These are phyloP conservation scores for Ooceraea biroi DNA, from an alignment of 1,140 invertebrate species.

Conservation along the genomic window DNA sequence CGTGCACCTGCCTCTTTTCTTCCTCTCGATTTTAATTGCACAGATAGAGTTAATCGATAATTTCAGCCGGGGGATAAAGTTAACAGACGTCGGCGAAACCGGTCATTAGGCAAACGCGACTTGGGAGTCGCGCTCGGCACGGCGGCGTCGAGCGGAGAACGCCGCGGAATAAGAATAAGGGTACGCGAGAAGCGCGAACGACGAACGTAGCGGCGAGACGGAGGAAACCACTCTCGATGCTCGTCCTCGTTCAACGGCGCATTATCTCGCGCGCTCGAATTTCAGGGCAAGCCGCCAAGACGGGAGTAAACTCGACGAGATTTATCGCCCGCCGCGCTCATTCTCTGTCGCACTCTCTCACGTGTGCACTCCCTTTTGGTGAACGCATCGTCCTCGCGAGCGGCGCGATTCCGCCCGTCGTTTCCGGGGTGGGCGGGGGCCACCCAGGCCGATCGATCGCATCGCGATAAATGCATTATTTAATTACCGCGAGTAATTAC, in stretches of 20 bases:
- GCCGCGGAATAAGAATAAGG: slow-evolving; percentile 45
- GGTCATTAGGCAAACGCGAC: slow-evolving; percentile 56
- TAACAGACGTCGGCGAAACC: slow-evolving; percentile 57
- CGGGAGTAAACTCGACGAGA: slow-evolving; percentile 68
- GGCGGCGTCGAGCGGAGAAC: slow-evolving; percentile 21
- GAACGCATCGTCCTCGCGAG: slow-evolving; percentile 47
- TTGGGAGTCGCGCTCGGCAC: slow-evolving; percentile 31
- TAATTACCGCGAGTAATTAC: slow-evolving; percentile 83
- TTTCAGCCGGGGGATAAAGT: slow-evolving; percentile 40
- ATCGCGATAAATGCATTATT: slow-evolving; percentile 82
- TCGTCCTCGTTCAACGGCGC: slow-evolving; percentile 43
- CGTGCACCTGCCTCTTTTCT: slow-evolving; percentile 1
- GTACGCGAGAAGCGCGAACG: slow-evolving; percentile 21
- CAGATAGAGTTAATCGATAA: slow-evolving; percentile 33
- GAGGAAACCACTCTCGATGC: slow-evolving; percentile 49
- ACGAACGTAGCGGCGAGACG: slow-evolving; percentile 20
- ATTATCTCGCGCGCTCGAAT: slow-evolving; percentile 8
- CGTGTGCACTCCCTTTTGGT: not conserved
- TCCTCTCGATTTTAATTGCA: slow-evolving; percentile 31
- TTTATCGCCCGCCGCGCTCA: slow-evolving; percentile 77
- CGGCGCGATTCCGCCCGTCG: slow-evolving; percentile 41
- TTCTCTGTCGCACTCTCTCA: slow-evolving; percentile 20
- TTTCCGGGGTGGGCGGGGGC: slow-evolving; percentile 63
- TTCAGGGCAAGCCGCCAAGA: slow-evolving; percentile 30
- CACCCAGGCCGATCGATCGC: slow-evolving; percentile 76